These are phyloP conservation scores for Carlito syrichta DNA, from an alignment of 2,113 vertebrate genomes.

Conservation along the genomic window DNA sequence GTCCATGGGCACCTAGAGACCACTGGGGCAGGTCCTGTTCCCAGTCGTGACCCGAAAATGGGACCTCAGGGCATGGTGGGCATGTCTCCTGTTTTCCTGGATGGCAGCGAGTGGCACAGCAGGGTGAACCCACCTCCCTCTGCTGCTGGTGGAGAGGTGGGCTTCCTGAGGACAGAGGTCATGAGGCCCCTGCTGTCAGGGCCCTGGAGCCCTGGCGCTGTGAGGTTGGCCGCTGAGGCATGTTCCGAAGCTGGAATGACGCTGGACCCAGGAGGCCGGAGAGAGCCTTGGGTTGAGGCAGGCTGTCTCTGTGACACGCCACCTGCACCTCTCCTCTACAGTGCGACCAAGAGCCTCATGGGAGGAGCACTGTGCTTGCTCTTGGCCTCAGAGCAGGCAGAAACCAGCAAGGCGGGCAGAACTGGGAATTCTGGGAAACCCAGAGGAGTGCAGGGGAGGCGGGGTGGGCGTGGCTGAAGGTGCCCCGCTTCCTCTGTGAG, in stretches of 20 bases:
- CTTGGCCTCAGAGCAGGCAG: neutral
- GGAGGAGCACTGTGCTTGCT: rapidly evolving
- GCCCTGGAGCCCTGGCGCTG: neutral
- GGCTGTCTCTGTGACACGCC: neutral
- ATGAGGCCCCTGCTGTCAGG: rapidly evolving
- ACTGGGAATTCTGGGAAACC: rapidly evolving
- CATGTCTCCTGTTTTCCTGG: rapidly evolving
- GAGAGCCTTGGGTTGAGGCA: neutral
- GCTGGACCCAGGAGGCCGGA: neutral
- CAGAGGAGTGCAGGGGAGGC: neutral
- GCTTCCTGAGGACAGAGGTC: neutral
- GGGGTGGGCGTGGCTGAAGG: neutral
- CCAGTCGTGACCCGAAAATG: neutral
- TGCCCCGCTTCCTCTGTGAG: neutral
- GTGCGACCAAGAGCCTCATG: neutral
- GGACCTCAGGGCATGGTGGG: neutral
- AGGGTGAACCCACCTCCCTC: no score
- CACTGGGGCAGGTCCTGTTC: no score
- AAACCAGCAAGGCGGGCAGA: neutral
- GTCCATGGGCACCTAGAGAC: rapidly evolving
- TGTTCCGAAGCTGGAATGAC: rapidly evolving
- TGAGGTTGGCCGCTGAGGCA: neutral
- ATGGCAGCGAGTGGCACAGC: neutral
- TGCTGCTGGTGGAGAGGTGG: neutral
- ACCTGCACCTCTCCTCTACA: neutral